Evolutionary conservation across 2,888 invertebrate genomes (phyloP).

Genomic region (Sarcophaga caerulescens): DNA sequence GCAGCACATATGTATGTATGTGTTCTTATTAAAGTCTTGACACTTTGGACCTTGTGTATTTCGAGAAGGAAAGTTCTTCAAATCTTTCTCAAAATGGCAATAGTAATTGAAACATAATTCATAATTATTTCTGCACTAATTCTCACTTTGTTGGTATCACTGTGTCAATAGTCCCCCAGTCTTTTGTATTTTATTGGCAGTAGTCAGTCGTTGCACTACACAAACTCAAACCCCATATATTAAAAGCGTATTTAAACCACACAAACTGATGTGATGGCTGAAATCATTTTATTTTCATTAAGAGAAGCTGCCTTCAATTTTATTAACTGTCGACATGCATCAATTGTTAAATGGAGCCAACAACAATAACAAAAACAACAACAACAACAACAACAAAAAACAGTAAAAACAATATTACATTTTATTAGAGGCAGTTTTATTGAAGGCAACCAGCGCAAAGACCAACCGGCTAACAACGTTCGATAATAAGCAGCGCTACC

Average conservation of each 20-base stretch:
- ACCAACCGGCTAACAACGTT: neutral
- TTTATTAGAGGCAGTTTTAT: constrained; percentile 74
- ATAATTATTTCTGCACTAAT: neutral
- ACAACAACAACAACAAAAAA: constrained; percentile 16
- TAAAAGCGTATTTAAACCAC: constrained; percentile 71
- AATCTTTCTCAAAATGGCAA: too few relatives aligned
- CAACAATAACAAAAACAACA: neutral
- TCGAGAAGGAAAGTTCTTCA: too few relatives aligned
- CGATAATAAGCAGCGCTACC: constrained; percentile 24
- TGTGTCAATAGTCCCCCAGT: neutral
- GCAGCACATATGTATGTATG: too few relatives aligned
- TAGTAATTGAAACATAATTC: too few relatives aligned
- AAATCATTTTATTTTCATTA: constrained; percentile 81
- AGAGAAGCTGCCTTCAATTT: constrained; percentile 70
- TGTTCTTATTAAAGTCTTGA: too few relatives aligned
- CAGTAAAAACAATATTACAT: constrained; percentile 65
- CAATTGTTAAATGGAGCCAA: constrained; percentile 54
- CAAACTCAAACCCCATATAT: neutral
- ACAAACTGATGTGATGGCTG: constrained; percentile 76
- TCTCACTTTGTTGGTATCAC: neutral
- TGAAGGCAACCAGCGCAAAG: constrained; percentile 72
- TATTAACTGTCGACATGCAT: constrained; percentile 69
- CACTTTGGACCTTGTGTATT: too few relatives aligned
- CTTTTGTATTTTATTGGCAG: constrained; percentile 16
- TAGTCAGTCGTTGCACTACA: neutral